Conservation (phyloP, 37 sponge, comb jelly and placozoan genomes). For the Aplysina aerophoba region DNA sequence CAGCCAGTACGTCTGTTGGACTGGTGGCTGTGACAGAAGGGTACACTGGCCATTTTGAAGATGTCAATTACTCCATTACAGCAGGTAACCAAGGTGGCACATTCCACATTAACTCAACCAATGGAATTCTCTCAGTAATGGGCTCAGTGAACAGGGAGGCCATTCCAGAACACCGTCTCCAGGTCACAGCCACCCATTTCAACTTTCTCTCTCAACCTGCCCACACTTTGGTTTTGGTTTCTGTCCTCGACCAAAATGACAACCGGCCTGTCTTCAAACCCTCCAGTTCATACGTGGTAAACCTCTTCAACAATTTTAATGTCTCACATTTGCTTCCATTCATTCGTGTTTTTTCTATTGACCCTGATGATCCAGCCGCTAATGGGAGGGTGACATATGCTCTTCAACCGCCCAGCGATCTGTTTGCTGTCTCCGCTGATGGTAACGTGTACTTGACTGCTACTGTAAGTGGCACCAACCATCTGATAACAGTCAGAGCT, state of each 20-base stretch:
- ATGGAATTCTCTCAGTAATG: constrained; percentile 45
- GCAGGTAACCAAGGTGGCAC: neutral
- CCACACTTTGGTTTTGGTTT: constrained; percentile 15
- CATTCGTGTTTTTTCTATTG: constrained; percentile 52
- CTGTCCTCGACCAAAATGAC: constrained; percentile 2
- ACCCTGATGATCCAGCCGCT: constrained; percentile 34
- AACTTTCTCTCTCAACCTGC: neutral
- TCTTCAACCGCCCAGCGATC: neutral
- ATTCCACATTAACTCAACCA: constrained; percentile 41
- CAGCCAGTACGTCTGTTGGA: constrained; percentile 48
- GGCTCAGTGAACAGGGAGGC: constrained; percentile 33
- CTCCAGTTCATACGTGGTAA: neutral
- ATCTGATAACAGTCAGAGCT: constrained; percentile 41
- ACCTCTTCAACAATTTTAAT: constrained; percentile 34
- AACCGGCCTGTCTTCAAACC: neutral
- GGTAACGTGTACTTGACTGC: neutral
- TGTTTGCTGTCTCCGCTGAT: neutral
- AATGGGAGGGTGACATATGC: constrained; percentile 41
- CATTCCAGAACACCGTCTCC: constrained; percentile 31
- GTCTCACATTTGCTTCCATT: neutral
- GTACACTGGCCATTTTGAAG: constrained; percentile 33
- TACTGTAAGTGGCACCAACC: constrained; percentile 11
- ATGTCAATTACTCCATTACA: constrained; percentile 38
- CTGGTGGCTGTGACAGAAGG: constrained; percentile 48
- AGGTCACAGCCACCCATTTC: constrained; percentile 35